A percentile compares a stretch with the other conserved stretches of the same genome.
Conservation (phyloP, 2,888 invertebrate species). For the Thymelicus acteon region DNA sequence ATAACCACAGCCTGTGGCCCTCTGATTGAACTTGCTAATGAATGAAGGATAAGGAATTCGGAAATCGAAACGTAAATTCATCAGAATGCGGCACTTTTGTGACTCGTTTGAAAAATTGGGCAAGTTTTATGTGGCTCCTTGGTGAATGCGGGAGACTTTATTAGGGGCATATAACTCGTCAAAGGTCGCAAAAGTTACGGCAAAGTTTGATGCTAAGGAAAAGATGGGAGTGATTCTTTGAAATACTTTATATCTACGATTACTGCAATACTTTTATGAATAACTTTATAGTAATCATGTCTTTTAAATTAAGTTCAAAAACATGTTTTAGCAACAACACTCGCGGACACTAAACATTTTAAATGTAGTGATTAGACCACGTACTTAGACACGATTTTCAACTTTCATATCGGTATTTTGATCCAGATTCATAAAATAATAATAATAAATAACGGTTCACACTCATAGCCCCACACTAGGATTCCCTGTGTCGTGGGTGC, state of each 20-base stretch:
- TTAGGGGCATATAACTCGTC: constrained; percentile 16
- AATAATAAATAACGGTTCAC: no score
- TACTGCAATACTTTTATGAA: not conserved
- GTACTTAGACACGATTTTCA: no score
- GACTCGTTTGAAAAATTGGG: constrained; percentile 69
- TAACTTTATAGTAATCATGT: not conserved
- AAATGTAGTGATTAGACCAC: no score
- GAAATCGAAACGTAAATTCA: constrained; percentile 69
- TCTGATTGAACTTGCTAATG: constrained; percentile 85
- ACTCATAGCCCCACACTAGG: no score
- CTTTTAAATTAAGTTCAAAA: no score
- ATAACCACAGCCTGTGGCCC: constrained; percentile 78
- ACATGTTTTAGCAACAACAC: no score
- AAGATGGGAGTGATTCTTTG: not conserved
- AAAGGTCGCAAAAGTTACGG: constrained; percentile 10
- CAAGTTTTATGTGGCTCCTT: constrained; percentile 57
- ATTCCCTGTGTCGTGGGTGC: no score
- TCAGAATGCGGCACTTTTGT: constrained; percentile 52
- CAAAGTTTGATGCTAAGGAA: constrained; percentile 9
- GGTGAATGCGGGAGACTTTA: constrained; percentile 21
- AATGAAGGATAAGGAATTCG: constrained; percentile 81
- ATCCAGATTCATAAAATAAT: no score
- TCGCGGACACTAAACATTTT: no score
- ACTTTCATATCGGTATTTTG: no score
- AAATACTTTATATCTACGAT: not conserved